Evolutionary conservation across 2,797 vertebrate genomes (phyloP).

Genomic region (Brotula barbata): DNA sequence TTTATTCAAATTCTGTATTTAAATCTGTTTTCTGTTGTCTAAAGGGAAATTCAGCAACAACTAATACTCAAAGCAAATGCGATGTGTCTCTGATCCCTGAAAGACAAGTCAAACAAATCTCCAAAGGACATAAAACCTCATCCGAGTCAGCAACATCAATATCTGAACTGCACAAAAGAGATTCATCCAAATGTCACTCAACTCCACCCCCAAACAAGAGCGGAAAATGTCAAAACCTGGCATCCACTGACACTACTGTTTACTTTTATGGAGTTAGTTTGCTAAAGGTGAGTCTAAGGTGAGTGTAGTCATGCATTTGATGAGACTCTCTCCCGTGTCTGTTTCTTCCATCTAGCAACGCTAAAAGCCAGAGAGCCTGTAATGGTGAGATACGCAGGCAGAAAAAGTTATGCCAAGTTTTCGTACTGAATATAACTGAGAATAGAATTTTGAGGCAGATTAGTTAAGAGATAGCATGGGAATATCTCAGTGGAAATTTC

Average conservation of each 20-base stretch:
- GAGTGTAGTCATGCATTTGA: slow-evolving; percentile 49
- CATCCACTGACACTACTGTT: slow-evolving; percentile 49
- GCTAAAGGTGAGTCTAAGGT: slow-evolving; percentile 66
- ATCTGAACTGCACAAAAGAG: slow-evolving; percentile 32
- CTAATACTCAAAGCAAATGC: not conserved
- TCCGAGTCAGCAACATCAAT: slow-evolving; percentile 21
- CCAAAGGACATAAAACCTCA: not conserved
- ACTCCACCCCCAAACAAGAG: slow-evolving; percentile 8
- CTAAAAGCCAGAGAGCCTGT: too few relatives aligned
- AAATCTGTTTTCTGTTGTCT: too few relatives aligned
- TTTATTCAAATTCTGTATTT: too few relatives aligned
- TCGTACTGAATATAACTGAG: not conserved
- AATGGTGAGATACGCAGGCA: too few relatives aligned
- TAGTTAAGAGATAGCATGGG: not conserved
- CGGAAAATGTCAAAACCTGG: slow-evolving; percentile 42
- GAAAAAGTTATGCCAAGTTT: too few relatives aligned
- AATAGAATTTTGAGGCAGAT: not conserved
- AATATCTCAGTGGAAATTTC: slow-evolving; percentile 30
- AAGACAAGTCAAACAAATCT: slow-evolving; percentile 8
- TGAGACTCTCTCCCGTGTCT: slow-evolving; percentile 3
- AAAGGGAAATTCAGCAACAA: too few relatives aligned
- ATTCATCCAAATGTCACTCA: slow-evolving; percentile 47
- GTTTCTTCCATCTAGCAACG: not conserved
- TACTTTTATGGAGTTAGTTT: slow-evolving; percentile 50
- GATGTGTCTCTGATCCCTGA: not conserved